Base-by-base conservation (phyloP, 37 sponge, comb jelly and placozoan genomes). In the Sycon ciliatum region DNA sequence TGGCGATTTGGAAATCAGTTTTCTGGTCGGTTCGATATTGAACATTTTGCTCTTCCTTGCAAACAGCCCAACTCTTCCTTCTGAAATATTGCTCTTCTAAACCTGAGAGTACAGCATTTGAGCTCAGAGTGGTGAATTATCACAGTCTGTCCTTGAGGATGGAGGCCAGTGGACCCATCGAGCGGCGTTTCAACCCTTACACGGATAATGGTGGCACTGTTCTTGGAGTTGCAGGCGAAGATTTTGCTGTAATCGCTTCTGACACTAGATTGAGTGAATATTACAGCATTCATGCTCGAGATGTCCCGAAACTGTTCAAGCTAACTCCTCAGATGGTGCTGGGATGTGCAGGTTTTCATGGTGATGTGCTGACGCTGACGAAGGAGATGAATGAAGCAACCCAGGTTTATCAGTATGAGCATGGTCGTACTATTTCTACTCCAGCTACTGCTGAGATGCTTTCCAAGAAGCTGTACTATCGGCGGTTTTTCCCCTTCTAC, bases 321-420 rank as follows among this genome's bases (percentile, higher is more conserved):
- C 76, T 90, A 38, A 64, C 71, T 53, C 75, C 73, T 24, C 29
- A 67, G 32, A 74, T 79, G 26, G 58, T 84, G 20, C 66, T 91
- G 32, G 96, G 96, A 0, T 88, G 89, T 37, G 84, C 83, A 82
- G 96, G 96, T 36, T 95, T 95, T 76, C 96, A 95, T 69, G 96
- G 96, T 55, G 96, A 95, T 85, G 89, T 83, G 40, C 67, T 91
- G 68, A 91, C 92, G 26, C 73, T 95, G 18, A 91, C 79, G 0
- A 95, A 88, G 65, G 57, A 65, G 0, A 32, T 92, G 23, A 11
- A 69, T 36, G 57, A 80, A 13, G 73, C 63, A 54, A 67, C 82
- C 62, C 85, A 87, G 85, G 85, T 87, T 67, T 18, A 42, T 42
- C 13, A 42, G 49, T 42, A 73, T 52, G 42, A 30, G 6, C 58